phyloP scores from a whole-genome alignment of 1,140 invertebrate genomes.

The Aphidius ervi region DNA sequence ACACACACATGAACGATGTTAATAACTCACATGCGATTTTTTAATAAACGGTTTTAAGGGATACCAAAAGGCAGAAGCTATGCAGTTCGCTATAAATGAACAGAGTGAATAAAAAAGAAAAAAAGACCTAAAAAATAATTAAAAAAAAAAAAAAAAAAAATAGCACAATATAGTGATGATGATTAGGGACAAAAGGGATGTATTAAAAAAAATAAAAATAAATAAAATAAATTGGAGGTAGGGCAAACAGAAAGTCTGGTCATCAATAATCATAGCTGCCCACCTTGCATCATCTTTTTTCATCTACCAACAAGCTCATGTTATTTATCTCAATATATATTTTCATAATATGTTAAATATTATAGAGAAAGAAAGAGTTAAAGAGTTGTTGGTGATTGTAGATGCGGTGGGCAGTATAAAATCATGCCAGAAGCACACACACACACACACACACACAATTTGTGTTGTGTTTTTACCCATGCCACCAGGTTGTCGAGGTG shows the following conservation, averaged over 20 bases:
- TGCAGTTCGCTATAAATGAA: not conserved
- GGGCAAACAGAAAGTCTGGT: constrained; percentile 33
- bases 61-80: constrained; percentile 13
- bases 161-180: constrained; percentile 30
- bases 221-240: not conserved
- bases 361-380: too few species aligned
- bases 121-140: not conserved
- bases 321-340: too few species aligned
- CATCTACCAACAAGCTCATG: not conserved
- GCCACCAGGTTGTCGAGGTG: constrained; percentile 41
- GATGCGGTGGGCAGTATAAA: not conserved
- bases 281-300: constrained; percentile 12
- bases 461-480: constrained; percentile 24
- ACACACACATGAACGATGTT: constrained; percentile 34
- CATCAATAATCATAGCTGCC: constrained; percentile 24
- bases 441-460: not conserved
- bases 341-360: too few species aligned
- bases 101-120: not conserved
- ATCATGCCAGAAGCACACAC: not conserved
- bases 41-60: constrained; percentile 47
- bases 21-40: constrained; percentile 45
- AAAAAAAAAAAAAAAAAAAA: constrained; percentile 33
- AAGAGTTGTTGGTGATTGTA: not conserved
- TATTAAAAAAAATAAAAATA: not conserved
- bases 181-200: not conserved